Percentiles rank a stretch among this genome's conserved stretches.
Evolutionary conservation across 2,113 vertebrate genomes (phyloP).

Genomic region (Coptodon rendalli): DNA sequence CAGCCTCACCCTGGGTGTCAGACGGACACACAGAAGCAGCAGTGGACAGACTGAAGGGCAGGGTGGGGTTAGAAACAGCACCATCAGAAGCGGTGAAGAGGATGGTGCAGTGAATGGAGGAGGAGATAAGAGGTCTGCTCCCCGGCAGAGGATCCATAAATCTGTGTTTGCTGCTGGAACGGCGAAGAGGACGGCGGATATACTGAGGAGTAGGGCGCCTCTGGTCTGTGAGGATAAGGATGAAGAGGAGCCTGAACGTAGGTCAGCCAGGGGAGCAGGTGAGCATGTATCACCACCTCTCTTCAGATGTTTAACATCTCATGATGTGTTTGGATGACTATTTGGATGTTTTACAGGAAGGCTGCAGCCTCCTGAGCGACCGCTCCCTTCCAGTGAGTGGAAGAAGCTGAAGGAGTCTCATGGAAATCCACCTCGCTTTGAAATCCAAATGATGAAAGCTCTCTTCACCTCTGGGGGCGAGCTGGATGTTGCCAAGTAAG

Average conservation of each 20-base stretch:
- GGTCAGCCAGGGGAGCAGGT: not conserved
- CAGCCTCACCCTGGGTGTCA: not conserved
- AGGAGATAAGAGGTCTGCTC: not conserved
- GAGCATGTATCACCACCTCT: not conserved
- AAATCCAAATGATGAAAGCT: conserved; percentile 67
- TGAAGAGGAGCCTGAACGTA: not conserved
- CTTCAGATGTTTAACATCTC: not conserved
- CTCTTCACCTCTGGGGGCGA: conserved; percentile 62
- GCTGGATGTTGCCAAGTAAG: conserved; percentile 54
- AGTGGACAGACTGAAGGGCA: not conserved
- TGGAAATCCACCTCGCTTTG: conserved; percentile 62
- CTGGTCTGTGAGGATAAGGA: not conserved
- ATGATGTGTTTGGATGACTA: not conserved
- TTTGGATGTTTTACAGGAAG: conserved; percentile 9
- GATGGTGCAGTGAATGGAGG: not conserved
- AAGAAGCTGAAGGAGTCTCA: conserved; percentile 65
- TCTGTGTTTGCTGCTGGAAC: conserved; percentile 79
- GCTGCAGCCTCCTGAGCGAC: conserved; percentile 68
- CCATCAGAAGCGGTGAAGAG: not conserved
- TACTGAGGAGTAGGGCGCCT: conserved; percentile 22
- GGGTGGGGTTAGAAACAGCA: not conserved
- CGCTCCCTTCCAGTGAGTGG: conserved; percentile 80
- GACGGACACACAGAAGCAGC: not conserved
- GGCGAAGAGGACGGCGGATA: conserved; percentile 69
- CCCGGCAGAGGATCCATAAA: not conserved